phyloP scores from a whole-genome alignment of 2,113 vertebrate species.

The Monarcha castaneiventris region DNA sequence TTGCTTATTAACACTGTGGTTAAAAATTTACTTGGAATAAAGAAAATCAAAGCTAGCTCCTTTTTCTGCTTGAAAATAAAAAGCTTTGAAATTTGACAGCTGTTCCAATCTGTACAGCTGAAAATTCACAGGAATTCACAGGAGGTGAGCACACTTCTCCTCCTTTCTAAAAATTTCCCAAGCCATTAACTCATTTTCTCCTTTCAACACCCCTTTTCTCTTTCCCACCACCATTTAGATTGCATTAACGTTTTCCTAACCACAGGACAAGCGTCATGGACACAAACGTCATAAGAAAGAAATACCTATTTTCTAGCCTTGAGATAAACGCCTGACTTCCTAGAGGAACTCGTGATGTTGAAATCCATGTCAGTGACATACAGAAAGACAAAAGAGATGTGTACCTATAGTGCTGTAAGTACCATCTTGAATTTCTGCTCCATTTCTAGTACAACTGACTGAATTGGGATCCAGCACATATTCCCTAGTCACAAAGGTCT shows the following conservation, averaged over 20 bases:
- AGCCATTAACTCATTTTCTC: neutral
- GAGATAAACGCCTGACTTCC: neutral
- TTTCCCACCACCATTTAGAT: neutral
- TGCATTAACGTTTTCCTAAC: neutral
- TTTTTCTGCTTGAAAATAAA: neutral
- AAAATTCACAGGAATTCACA: neutral
- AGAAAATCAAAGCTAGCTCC: neutral
- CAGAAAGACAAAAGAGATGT: neutral
- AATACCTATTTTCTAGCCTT: neutral
- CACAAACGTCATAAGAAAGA: neutral
- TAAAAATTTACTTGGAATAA: neutral
- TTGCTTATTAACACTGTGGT: neutral
- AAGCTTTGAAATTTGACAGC: neutral
- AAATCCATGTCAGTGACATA: neutral
- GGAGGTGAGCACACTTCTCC: neutral
- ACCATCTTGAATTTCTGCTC: neutral
- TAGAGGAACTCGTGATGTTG: neutral
- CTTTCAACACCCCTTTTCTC: neutral
- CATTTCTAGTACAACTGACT: neutral
- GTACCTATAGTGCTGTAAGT: neutral
- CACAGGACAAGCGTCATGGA: rapidly evolving
- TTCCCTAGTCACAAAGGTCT: neutral
- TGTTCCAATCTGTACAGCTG: neutral
- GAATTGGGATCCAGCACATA: neutral
- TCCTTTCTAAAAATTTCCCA: neutral